A percentile compares a stretch with the other conserved stretches of the same genome.
phyloP scores from a whole-genome alignment of 35 echinoderm and acorn worm species.

The Ophioderma brevispina region DNA sequence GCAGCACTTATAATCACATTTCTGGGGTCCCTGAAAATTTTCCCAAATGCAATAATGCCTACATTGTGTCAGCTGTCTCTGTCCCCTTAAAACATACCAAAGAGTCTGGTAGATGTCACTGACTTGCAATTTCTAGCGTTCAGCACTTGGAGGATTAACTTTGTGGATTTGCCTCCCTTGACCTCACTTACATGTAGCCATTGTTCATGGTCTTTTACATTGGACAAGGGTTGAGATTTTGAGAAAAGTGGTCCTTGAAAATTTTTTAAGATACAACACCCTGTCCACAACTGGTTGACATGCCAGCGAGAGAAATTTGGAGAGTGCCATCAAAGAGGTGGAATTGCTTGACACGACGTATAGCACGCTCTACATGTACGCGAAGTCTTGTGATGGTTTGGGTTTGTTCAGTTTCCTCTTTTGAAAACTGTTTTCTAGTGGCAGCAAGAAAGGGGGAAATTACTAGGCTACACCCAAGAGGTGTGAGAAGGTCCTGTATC shows the following conservation, averaged over 20 bases:
- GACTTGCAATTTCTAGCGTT: too few species aligned
- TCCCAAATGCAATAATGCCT: too few species aligned
- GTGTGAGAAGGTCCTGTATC: slow-evolving; percentile 3
- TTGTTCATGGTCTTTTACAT: too few species aligned
- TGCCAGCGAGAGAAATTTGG: slow-evolving; percentile 4
- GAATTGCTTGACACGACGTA: slow-evolving; percentile 21
- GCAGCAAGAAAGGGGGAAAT: slow-evolving; percentile 14
- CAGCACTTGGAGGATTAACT: too few species aligned
- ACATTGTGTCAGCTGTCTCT: too few species aligned
- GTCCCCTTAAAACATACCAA: too few species aligned
- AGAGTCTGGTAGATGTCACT: too few species aligned
- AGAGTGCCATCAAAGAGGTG: slow-evolving; percentile 15
- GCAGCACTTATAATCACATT: too few species aligned
- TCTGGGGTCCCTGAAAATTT: too few species aligned
- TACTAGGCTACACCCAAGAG: not conserved
- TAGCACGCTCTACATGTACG: slow-evolving; percentile 24
- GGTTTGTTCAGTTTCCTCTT: slow-evolving; percentile 27
- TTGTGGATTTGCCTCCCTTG: too few species aligned
- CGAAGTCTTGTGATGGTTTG: slow-evolving; percentile 8
- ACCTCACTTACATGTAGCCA: too few species aligned
- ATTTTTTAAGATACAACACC: slow-evolving; percentile 24
- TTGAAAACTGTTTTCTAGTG: not conserved
- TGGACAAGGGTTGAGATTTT: too few species aligned
- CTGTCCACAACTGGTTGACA: slow-evolving; percentile 25
- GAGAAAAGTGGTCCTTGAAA: slow-evolving; percentile 26